Conservation (phyloP, 2,797 vertebrate species). For the Hozukius guyotensis region DNA sequence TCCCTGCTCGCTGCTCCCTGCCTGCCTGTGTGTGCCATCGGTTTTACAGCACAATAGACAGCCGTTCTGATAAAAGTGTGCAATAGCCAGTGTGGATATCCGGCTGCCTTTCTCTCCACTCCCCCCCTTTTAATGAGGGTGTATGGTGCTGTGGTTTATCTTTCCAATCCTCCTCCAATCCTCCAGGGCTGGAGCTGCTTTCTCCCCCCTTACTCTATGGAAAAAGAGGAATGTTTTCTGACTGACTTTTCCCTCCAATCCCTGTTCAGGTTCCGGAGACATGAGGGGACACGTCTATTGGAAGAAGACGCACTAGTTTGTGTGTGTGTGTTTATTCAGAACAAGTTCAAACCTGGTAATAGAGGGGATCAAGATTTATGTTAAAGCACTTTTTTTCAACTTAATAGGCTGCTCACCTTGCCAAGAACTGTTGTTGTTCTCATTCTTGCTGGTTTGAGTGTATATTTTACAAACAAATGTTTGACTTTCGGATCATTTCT, state of each 20-base stretch:
- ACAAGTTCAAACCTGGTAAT: constrained; percentile 63
- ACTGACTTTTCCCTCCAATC: constrained; percentile 63
- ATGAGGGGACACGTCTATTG: constrained; percentile 68
- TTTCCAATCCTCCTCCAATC: constrained; percentile 57
- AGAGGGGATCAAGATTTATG: constrained; percentile 37
- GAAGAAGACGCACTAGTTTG: constrained; percentile 34
- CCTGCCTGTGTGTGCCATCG: constrained; percentile 48
- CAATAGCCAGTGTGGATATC: constrained; percentile 69
- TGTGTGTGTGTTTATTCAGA: constrained; percentile 45
- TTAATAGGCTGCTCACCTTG: not conserved
- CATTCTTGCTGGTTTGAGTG: not conserved
- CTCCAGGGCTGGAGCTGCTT: constrained; percentile 43
- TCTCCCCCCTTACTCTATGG: constrained; percentile 58
- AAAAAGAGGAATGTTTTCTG: constrained; percentile 72
- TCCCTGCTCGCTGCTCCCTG: constrained; percentile 3
- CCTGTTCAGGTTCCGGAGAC: constrained; percentile 65
- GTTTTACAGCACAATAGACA: constrained; percentile 62
- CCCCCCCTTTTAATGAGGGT: constrained; percentile 64
- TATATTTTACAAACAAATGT: not conserved
- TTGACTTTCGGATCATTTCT: not conserved
- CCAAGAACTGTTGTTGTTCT: not conserved
- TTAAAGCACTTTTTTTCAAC: constrained; percentile 9
- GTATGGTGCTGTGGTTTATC: constrained; percentile 59
- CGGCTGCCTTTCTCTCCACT: constrained; percentile 49
- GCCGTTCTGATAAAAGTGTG: constrained; percentile 64